Percentiles rank a stretch among this genome's conserved stretches.
Evolutionary conservation across 2,888 invertebrate genomes (phyloP).

Genomic region (Drosophila anomelani): DNA sequence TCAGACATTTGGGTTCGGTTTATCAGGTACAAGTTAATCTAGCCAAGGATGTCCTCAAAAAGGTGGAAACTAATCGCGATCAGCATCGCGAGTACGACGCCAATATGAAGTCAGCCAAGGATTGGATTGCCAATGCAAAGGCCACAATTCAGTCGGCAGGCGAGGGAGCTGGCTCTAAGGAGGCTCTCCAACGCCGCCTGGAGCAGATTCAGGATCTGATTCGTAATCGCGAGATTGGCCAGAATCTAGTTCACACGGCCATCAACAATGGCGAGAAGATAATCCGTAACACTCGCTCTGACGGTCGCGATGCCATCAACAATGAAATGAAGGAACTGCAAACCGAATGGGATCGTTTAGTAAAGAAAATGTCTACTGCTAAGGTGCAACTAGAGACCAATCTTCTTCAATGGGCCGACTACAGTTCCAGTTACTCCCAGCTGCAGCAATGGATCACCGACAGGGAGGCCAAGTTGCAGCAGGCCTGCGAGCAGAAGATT

Average conservation of each 20-base stretch:
- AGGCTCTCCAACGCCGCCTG: conserved; percentile 92
- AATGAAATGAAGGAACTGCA: conserved; percentile 95
- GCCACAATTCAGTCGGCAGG: conserved; percentile 92
- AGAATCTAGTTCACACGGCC: conserved; percentile 93
- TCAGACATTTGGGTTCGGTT: conserved; percentile 93
- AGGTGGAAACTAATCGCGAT: conserved; percentile 94
- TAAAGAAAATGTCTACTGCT: conserved; percentile 95
- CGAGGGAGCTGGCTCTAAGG: conserved; percentile 92
- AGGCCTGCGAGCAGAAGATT: conserved; percentile 94
- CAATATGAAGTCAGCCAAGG: conserved; percentile 90
- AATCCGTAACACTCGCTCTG: conserved; percentile 93
- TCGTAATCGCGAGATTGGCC: conserved; percentile 93
- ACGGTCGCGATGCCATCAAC: conserved; percentile 94
- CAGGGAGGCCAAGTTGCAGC: conserved; percentile 95
- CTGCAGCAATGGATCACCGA: conserved; percentile 97
- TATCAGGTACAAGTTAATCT: conserved; percentile 95
- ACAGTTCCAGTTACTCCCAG: conserved; percentile 96
- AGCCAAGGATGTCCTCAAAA: conserved; percentile 94
- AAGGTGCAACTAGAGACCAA: conserved; percentile 96
- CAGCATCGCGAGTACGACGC: conserved; percentile 93
- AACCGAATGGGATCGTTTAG: conserved; percentile 95
- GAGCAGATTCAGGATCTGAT: conserved; percentile 92
- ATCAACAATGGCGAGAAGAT: conserved; percentile 96
- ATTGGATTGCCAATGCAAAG: conserved; percentile 95
- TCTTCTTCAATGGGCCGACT: conserved; percentile 97